Base-by-base conservation (phyloP, 2,888 invertebrate species). In the Herminia tarsipennalis region DNA sequence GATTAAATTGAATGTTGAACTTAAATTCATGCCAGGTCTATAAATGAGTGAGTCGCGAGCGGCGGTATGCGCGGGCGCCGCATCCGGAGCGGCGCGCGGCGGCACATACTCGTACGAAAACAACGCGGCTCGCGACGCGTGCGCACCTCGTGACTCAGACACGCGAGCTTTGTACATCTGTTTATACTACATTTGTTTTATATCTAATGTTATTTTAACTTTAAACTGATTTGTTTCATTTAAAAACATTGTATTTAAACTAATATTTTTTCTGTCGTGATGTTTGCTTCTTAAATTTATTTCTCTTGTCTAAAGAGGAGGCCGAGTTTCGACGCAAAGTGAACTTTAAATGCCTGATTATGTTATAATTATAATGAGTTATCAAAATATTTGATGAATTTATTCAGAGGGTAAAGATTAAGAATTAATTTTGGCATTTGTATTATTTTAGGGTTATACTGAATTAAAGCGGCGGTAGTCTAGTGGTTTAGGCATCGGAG, bases 121-220 rank as follows among this genome's bases (percentile, higher is more conserved):
- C 60, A 52, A 45, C 48, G 35, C 42, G 20, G 22, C 28, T 20
- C 34, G 28, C 39, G 60, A 47, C 62, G 51, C 64, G 45, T 60
- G 63, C 72, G 57, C 66, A 52, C 37, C 61, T 44, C 37, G 50
- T 67, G 76, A 75, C 67, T 74, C 76, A 76, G 10, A 8, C 52
- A 38, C n/a, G n/a, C n/a, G 46, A 57, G 18, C 32, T 24, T 22
- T 18, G 18, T 29, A 39, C 38, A 39, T 38, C 32, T 60, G 50
- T 51, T 47, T 39, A 30, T 60, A 60, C 41, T 41, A n/a, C n/a
- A 45, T 53, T 60, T 61, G 39, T 46, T 43, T 41, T 28, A 27
- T 25, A 32, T 12, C 20, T 8, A n/a, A 35, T 17, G 6, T 16
- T 42, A 42, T 29, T 42, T 14, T 10, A 13, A 29, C 17, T 27